Percentiles rank a stretch among this genome's conserved stretches.
phyloP scores from a whole-genome alignment of 2,113 vertebrate species.

The Carlito syrichta region DNA sequence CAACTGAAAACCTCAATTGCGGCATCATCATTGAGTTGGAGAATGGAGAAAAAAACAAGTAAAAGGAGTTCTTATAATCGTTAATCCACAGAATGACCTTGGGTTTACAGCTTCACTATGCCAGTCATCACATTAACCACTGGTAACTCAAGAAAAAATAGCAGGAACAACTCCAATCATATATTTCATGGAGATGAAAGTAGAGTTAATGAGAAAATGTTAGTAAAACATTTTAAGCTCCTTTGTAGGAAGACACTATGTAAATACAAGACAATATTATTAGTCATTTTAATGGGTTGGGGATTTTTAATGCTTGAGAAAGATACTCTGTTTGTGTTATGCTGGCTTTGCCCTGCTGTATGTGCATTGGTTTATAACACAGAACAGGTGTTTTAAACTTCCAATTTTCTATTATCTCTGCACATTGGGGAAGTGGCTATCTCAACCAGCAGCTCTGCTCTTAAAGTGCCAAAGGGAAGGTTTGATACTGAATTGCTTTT shows the following conservation, averaged over 20 bases:
- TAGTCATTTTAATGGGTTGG: conserved; percentile 47
- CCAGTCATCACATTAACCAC: not conserved
- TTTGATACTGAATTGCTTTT: conserved; percentile 40
- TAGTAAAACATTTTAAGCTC: conserved; percentile 60
- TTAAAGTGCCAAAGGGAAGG: conserved; percentile 32
- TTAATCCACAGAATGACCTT: not conserved
- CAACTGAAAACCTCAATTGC: not conserved
- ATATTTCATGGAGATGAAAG: conserved; percentile 37
- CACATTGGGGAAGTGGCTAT: not conserved
- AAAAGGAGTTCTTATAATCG: not conserved
- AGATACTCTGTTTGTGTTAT: conserved; percentile 44
- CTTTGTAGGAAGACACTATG: not conserved
- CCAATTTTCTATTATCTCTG: conserved; percentile 33
- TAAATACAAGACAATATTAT: conserved; percentile 44
- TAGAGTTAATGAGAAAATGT: conserved; percentile 60
- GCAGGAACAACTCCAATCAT: not conserved
- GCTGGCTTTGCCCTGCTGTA: not conserved
- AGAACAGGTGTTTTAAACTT: not conserved
- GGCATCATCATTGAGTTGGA: not conserved
- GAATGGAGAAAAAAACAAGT: not conserved
- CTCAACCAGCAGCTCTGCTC: not conserved
- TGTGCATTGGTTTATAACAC: conserved; percentile 8
- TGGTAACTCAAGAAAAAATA: not conserved
- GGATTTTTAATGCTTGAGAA: conserved; percentile 50
- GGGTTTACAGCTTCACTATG: not conserved